Evolutionary conservation across 2,888 invertebrate species (phyloP), one percentile per base, ranked within the genome.

Genomic region (Ichneumoninae sp.): DNA sequence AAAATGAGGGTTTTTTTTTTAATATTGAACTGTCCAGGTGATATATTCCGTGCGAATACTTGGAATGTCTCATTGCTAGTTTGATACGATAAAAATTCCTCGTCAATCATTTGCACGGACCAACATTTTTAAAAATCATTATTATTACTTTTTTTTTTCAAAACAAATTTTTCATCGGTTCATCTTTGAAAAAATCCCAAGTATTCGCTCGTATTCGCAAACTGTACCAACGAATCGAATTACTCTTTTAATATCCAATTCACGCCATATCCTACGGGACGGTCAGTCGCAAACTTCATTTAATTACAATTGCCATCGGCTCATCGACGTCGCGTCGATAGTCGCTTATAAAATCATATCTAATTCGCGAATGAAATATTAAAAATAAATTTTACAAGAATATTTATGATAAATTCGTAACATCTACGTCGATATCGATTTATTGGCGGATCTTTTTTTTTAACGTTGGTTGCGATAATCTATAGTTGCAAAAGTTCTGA

Each of bases 251-350:
- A 82, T 85, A 74, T 86, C 85, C 83, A 86, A 86, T 86, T 80
- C 86, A 86, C 84, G 84, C 85, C 86, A 89, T 89, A 88, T 88
- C 88, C 86, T 87, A 88, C 82, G 88, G 89, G 89, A 89, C 89
- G 90, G 89, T 88, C 89, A 89, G 89, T 89, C 88, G 86, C 74
- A 86, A 88, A 89, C 79, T 83, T 87, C 50, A 57, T 85, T 86
- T 86, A 88, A 78, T 88, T 86, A 88, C 82, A 84, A 80, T 84
- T 86, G 62, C 84, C 77, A 84, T 84, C 47, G 78, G 83, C 69
- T 68, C 66, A 60, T 66, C 52, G 54, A 75, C 75, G 79, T 76
- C 65, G 50, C 30, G 44, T 68, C 47, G 5, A 44, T 30, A 19
- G 5, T 65, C 54, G 69, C 33, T 70, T 16, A 65, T 33, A 68